phyloP scores from a whole-genome alignment of 2,888 invertebrate genomes.

The Eugnorisma glareosa region DNA sequence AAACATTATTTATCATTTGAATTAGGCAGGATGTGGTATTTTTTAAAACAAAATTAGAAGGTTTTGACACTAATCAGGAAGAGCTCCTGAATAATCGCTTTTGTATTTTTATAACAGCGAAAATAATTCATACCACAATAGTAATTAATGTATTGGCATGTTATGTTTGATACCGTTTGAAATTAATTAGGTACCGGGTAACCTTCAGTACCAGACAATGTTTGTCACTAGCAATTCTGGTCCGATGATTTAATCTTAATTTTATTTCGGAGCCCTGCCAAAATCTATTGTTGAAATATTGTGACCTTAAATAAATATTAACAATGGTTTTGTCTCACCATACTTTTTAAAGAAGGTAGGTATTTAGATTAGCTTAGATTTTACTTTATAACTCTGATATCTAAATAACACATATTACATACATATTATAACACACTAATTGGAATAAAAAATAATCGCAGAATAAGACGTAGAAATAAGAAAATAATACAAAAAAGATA shows the following conservation, averaged over 20 bases:
- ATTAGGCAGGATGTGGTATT: neutral
- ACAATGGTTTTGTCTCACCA: neutral
- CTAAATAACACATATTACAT: too few relatives aligned
- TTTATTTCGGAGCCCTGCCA: conserved; percentile 35
- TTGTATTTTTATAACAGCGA: conserved; percentile 6
- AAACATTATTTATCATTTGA: neutral
- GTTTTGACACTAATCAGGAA: neutral
- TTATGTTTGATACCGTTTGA: conserved; percentile 1
- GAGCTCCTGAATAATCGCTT: conserved; percentile 1
- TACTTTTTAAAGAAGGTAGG: neutral
- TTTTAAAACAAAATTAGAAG: neutral
- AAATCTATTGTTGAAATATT: conserved; percentile 1
- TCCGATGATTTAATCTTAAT: conserved; percentile 24
- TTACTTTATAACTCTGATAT: neutral
- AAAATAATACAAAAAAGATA: conserved; percentile 46
- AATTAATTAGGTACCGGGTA: conserved; percentile 14
- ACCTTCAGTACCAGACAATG: conserved; percentile 31
- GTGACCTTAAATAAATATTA: neutral
- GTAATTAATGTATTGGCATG: conserved; percentile 42
- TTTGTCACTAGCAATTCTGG: conserved; percentile 11
- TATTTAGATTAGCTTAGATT: neutral
- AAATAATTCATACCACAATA: conserved; percentile 22
- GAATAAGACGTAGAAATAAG: conserved; percentile 30
- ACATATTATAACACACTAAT: neutral
- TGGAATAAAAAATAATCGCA: neutral